Conservation (phyloP, 2,113 vertebrate species). For the Barnardius zonarius region DNA sequence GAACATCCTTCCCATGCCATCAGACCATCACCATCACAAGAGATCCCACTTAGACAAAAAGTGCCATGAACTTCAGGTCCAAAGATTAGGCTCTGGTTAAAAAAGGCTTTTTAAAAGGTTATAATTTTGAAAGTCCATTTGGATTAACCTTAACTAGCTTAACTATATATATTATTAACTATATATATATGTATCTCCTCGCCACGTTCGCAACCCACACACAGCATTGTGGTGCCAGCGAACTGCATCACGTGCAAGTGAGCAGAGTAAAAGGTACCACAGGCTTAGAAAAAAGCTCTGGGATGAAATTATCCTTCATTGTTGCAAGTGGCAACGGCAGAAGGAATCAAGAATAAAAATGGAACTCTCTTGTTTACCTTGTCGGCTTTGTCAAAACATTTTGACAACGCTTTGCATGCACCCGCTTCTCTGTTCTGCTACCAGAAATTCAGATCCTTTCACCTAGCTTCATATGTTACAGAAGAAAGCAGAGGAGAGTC, state of each 20-base stretch:
- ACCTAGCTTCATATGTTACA: background rate
- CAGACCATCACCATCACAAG: background rate
- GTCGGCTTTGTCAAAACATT: slow-evolving; percentile 49
- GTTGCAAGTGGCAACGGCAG: slow-evolving; percentile 30
- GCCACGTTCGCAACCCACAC: slow-evolving; percentile 22
- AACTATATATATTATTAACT: slow-evolving; percentile 1
- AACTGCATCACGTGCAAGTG: slow-evolving; percentile 10
- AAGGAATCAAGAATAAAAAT: slow-evolving; percentile 48
- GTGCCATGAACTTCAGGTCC: background rate
- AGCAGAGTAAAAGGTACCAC: slow-evolving; percentile 35
- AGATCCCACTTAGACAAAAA: background rate
- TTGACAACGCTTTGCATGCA: background rate
- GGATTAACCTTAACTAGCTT: slow-evolving; percentile 17
- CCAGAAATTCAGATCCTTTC: slow-evolving; percentile 21
- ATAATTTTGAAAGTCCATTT: background rate
- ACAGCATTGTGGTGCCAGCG: background rate
- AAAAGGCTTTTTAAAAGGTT: background rate
- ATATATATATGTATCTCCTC: slow-evolving; percentile 6
- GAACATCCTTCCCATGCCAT: background rate
- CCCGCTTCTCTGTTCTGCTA: slow-evolving; percentile 4
- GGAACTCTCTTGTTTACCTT: slow-evolving; percentile 55
- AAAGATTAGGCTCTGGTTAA: background rate
- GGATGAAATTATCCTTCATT: slow-evolving; percentile 48
- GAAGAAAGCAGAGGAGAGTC: background rate
- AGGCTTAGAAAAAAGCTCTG: slow-evolving; percentile 3